These are phyloP conservation scores for Leptinotarsa undecemlineata DNA, from an alignment of 1,140 invertebrate species.

Conservation along the genomic window DNA sequence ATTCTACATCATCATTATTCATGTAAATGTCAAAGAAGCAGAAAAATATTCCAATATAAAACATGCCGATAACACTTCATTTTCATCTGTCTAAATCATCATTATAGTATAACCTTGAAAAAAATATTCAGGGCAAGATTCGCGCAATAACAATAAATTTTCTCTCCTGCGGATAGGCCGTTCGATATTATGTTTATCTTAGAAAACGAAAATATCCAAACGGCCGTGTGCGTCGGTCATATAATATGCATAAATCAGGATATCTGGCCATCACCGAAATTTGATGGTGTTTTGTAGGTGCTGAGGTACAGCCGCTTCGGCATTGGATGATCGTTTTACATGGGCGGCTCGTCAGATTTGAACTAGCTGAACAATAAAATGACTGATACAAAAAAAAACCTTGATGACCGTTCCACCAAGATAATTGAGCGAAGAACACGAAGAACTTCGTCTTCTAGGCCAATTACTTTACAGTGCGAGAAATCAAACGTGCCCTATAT, in stretches of 20 bases:
- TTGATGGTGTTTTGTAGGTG: conserved; percentile 28
- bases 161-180: conserved; percentile 12
- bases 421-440: no score
- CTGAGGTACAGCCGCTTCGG: conserved; percentile 17
- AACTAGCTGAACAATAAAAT: no score
- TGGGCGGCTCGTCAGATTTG: neutral
- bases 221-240: conserved; percentile 20
- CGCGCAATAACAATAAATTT: conserved; percentile 22
- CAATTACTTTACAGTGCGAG: no score
- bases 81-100: no score
- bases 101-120: neutral
- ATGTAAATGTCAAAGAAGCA: no score
- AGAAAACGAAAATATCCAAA: conserved; percentile 26
- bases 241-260: conserved; percentile 31
- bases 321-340: conserved; percentile 13
- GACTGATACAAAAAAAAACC: no score
- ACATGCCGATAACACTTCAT: no score
- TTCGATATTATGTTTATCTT: conserved; percentile 27
- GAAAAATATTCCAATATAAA: no score
- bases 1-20: no score
- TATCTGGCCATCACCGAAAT: conserved; percentile 26
- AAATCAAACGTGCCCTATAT: no score
- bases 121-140: neutral
- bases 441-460: no score
- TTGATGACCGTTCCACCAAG: no score